A percentile compares a stretch with the other conserved stretches of the same genome.
These are phyloP conservation scores for Daubentonia madagascariensis DNA, from an alignment of 2,113 vertebrate species.

Conservation along the genomic window DNA sequence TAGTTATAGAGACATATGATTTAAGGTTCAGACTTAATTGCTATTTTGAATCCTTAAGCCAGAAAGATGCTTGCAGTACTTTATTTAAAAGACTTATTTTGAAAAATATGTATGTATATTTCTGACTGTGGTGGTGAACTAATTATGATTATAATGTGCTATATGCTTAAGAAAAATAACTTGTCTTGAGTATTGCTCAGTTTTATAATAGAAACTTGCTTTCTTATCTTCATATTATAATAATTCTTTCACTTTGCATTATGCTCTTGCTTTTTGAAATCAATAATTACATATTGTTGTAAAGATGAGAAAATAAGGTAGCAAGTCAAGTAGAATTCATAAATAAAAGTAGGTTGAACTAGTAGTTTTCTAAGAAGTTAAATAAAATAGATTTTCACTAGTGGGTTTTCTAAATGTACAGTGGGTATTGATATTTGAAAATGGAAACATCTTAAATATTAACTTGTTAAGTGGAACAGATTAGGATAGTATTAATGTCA, in stretches of 20 bases:
- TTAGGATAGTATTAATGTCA: not conserved
- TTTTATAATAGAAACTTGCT: slow-evolving; percentile 1
- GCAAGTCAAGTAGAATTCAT: not conserved
- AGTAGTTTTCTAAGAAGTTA: slow-evolving; percentile 36
- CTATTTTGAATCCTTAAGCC: slow-evolving; percentile 51
- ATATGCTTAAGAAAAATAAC: not conserved
- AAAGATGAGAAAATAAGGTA: slow-evolving; percentile 46
- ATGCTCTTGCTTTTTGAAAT: not conserved
- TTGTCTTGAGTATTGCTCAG: not conserved
- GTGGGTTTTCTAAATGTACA: slow-evolving; percentile 6
- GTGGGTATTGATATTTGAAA: slow-evolving; percentile 20
- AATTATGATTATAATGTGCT: not conserved
- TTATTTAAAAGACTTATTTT: slow-evolving; percentile 56
- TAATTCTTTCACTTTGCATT: slow-evolving; percentile 8
- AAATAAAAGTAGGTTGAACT: not conserved
- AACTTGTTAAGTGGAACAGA: not conserved
- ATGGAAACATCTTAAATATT: slow-evolving; percentile 2
- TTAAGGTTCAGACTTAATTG: slow-evolving; percentile 65
- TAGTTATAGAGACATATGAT: slow-evolving; percentile 56
- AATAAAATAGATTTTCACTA: slow-evolving; percentile 22
- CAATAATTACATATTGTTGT: slow-evolving; percentile 40
- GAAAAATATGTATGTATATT: slow-evolving; percentile 3
- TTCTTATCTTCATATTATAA: not conserved
- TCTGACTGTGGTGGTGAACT: slow-evolving; percentile 3
- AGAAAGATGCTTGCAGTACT: slow-evolving; percentile 33